Evolutionary conservation across 2,797 vertebrate genomes (phyloP).

Genomic region (Rhincodon typus): DNA sequence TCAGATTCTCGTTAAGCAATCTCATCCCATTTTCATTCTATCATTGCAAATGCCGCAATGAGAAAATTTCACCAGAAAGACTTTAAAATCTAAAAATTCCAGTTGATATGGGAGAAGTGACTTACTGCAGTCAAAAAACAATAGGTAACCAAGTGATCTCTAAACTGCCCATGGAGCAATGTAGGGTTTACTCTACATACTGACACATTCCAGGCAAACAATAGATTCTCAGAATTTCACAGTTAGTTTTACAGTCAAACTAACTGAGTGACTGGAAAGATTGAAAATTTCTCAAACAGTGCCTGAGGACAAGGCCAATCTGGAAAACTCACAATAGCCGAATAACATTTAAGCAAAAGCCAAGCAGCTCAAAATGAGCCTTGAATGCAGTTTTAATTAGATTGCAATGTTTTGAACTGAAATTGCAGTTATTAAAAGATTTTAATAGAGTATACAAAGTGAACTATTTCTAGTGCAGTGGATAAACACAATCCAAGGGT

Average conservation of each 20-base stretch:
- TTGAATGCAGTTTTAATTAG: background rate
- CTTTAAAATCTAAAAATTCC: background rate
- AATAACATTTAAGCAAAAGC: background rate
- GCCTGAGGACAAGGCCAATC: background rate
- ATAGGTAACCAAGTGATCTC: background rate
- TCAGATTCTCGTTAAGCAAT: too few species aligned
- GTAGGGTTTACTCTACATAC: background rate
- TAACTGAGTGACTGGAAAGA: background rate
- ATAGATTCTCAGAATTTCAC: background rate
- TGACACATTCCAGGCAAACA: background rate
- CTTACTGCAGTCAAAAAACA: background rate
- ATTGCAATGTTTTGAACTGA: background rate
- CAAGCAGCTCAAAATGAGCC: background rate
- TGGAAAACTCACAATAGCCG: background rate
- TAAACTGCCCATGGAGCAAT: background rate
- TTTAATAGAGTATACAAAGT: background rate
- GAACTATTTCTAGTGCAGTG: background rate
- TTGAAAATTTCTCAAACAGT: background rate
- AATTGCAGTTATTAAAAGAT: background rate
- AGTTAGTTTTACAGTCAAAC: slow-evolving; percentile 1
- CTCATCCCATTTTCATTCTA: background rate
- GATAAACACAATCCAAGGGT: background rate
- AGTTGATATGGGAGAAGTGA: background rate
- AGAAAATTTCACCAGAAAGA: background rate
- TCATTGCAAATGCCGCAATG: background rate